These are phyloP conservation scores for Propithecus deckenii DNA, from an alignment of 2,797 vertebrate genomes.

Conservation along the genomic window DNA sequence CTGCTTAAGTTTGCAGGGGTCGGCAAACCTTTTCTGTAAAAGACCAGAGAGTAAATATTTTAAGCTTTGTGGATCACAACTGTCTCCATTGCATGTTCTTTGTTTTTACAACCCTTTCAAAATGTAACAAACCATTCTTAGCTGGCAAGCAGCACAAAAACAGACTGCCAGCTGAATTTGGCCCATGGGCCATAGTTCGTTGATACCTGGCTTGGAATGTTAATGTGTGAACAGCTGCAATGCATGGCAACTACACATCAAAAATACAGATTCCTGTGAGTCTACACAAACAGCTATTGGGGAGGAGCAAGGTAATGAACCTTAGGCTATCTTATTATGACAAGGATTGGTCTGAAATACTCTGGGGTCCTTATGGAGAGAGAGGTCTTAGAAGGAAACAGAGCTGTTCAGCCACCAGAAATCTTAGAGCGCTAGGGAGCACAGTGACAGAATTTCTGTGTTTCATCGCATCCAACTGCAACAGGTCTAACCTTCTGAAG, in stretches of 20 bases:
- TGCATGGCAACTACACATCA: not conserved
- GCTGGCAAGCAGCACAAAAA: not conserved
- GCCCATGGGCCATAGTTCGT: not conserved
- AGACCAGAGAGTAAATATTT: not conserved
- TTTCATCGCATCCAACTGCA: not conserved
- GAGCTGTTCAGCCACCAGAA: not conserved
- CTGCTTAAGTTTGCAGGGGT: not conserved
- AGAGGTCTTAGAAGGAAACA: not conserved
- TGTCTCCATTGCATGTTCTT: not conserved
- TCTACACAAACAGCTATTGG: not conserved
- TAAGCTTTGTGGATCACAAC: not conserved
- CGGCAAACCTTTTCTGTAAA: not conserved
- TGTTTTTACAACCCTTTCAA: conserved; percentile 36
- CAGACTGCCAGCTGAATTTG: conserved; percentile 9
- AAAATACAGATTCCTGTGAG: not conserved
- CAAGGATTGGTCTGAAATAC: not conserved
- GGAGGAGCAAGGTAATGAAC: not conserved
- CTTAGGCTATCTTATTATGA: not conserved
- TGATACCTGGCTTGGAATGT: not conserved
- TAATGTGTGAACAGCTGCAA: not conserved
- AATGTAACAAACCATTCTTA: not conserved
- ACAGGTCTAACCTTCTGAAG: not conserved
- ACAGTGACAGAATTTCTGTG: not conserved
- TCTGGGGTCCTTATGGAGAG: not conserved
- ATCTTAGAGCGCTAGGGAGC: not conserved